phyloP scores from a whole-genome alignment of 2,797 vertebrate genomes.

The Streptopelia turtur region DNA sequence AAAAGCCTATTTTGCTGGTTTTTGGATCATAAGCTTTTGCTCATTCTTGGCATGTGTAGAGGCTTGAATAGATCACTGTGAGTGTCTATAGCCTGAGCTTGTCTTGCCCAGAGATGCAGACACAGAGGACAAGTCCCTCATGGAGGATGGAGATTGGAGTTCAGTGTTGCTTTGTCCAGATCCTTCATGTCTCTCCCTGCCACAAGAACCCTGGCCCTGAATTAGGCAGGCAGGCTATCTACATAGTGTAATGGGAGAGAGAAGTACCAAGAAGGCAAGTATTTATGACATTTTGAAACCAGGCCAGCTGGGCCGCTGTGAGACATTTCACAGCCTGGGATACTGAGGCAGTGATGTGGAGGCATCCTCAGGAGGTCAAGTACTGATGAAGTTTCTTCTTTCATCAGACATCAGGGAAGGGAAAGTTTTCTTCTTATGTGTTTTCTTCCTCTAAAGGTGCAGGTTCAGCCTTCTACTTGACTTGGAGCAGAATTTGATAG shows the following conservation, averaged over 20 bases:
- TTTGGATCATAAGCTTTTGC: neutral
- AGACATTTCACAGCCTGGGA: neutral
- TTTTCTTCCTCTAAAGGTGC: neutral
- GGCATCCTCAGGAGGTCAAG: neutral
- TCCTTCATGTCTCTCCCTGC: neutral
- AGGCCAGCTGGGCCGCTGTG: neutral
- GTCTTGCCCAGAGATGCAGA: neutral
- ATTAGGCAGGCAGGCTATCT: neutral
- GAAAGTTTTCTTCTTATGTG: neutral
- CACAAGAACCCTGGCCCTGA: neutral
- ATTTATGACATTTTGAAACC: slow-evolving; percentile 16
- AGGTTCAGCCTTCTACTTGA: neutral
- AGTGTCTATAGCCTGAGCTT: neutral
- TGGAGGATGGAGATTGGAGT: neutral
- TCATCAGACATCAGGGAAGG: neutral
- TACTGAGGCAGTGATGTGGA: neutral
- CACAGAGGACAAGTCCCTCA: neutral
- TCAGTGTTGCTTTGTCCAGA: neutral
- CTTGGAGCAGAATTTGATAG: neutral
- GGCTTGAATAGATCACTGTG: neutral
- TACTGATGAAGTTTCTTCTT: neutral
- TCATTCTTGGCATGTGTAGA: neutral
- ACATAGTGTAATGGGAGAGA: slow-evolving; percentile 20
- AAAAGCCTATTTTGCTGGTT: neutral
- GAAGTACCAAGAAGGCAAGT: slow-evolving; percentile 18